Evolutionary conservation across 2,797 vertebrate species (phyloP), one percentile per base, ranked within the genome.

Genomic region (Chloroceryle amazona): DNA sequence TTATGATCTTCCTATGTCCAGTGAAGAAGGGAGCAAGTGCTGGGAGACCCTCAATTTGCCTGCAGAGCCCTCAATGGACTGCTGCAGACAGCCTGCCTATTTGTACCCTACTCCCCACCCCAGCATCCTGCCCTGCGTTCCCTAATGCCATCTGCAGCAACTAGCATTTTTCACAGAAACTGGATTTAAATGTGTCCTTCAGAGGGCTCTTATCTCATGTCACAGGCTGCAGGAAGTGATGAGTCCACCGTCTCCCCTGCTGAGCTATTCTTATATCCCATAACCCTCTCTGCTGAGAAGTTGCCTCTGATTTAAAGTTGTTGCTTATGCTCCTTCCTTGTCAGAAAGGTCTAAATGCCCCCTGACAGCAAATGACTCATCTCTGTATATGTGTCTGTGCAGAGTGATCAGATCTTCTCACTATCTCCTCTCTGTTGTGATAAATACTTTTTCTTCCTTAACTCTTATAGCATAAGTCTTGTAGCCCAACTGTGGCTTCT

Each of bases 251-350:
- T 35, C 42, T 74, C 37, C 25, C 82, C n/a, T 68, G n/a, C 82
- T 94, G 73, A 91, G 82, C 72, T 96, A 12, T 79, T 93, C 73
- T 91, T 71, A 25, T 31, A 22, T n/a, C 18, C 46, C 28, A 33
- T 41, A 86, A 68, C 44, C 41, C 22, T 42, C 57, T 88, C 44
- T 83, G 79, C 81, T 81, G 70, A 61, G 65, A 91, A 68, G 19
- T 31, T 79, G 57, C 46, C 54, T 91, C 85, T 94, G 80, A 84
- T 81, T 90, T 95, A 21, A n/a, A 86, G 85, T 49, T 90, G 62
- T 58, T 73, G 52, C 63, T 89, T 94, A 79, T 0, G 1, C 44
- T 90, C 49, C 33, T 42, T 78, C 51, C 46, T 88, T 54, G 20
- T 57, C 46, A 22, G 78, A 85, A 87, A 89, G 61, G 26, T 67